Percentiles rank a stretch among this genome's conserved stretches.
Evolutionary conservation across 2,888 invertebrate species (phyloP).

Genomic region (Pterostichus niger): DNA sequence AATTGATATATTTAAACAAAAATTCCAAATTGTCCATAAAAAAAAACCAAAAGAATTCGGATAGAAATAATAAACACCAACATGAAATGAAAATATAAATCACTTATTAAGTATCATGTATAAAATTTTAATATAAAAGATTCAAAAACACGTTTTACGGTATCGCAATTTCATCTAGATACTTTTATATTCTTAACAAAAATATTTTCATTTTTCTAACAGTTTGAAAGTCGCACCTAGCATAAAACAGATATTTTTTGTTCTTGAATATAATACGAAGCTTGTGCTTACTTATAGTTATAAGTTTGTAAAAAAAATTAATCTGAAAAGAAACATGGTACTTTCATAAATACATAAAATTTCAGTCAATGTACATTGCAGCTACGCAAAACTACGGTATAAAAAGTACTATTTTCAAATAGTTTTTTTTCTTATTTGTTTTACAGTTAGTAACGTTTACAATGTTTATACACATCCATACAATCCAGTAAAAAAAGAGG

Average conservation of each 20-base stretch:
- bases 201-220: slow-evolving; percentile 2
- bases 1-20: slow-evolving; percentile 57
- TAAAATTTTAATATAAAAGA: slow-evolving; percentile 61
- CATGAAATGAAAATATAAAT: slow-evolving; percentile 23
- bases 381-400: slow-evolving; percentile 40
- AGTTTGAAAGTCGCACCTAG: too few relatives aligned
- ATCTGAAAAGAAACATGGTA: neutral
- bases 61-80: slow-evolving; percentile 49
- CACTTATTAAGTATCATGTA: slow-evolving; percentile 45
- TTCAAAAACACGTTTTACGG: slow-evolving; percentile 14
- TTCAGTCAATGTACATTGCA: slow-evolving; percentile 37
- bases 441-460: neutral
- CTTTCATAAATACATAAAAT: slow-evolving; percentile 28
- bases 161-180: neutral
- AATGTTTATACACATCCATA: slow-evolving; percentile 18
- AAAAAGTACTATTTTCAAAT: slow-evolving; percentile 38
- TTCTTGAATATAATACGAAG: neutral
- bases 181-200: slow-evolving; percentile 17
- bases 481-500: slow-evolving; percentile 14
- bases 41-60: neutral
- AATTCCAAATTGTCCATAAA: slow-evolving; percentile 49
- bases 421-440: slow-evolving; percentile 10
- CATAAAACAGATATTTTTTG: slow-evolving; percentile 4
- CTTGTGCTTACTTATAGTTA: slow-evolving; percentile 9
- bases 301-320: neutral